Base-by-base conservation (phyloP, 2,797 vertebrate species). In the Gallinago solitaria region DNA sequence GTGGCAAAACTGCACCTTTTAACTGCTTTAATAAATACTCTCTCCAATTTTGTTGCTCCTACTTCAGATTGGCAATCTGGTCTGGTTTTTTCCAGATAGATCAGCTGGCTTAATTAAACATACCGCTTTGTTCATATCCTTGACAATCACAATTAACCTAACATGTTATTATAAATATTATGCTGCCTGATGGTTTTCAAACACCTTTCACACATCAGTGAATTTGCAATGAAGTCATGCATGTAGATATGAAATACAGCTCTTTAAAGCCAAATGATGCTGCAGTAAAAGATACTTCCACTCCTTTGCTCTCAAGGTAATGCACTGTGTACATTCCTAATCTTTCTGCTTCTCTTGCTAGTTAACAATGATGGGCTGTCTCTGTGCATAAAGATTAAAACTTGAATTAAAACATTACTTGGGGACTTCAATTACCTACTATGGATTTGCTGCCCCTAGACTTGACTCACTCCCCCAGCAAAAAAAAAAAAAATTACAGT, bases 401-500 rank as follows among this genome's bases (percentile, higher is more conserved):
- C 74, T 91, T 90, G 71, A 95, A 92, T 97, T 97, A 95, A 95
- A 97, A 94, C 73, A 91, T 97, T 96, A 95, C 83, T 97, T 1
- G 2, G 69, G 65, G 75, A 94, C 67, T 97, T 97, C 87, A 97
- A 96, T 97, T 97, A 97, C 91, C 39, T 45, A 84, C 57, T 93
- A 79, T 85, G 78, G 93, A 95, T 96, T 97, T 96, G 57, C 63
- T 96, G 83, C 87, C 93, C 81, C 82, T 94, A 75, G 53, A 96
- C 28, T 48, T 97, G 96, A 97, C 87, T 96, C 74, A 32, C 54
- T 84, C 74, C 56, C 80, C 69, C 65, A 88, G 67, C 76, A 41
- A 41, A 41, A 41, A 41, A 41, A 95, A 85, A 96, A 96, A 87
- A 84, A 71, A 84, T 95, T 95, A 75, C 70, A 89, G 45, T 33